Conservation (phyloP, 2,888 invertebrate species). For the Seladonia tumulorum region DNA sequence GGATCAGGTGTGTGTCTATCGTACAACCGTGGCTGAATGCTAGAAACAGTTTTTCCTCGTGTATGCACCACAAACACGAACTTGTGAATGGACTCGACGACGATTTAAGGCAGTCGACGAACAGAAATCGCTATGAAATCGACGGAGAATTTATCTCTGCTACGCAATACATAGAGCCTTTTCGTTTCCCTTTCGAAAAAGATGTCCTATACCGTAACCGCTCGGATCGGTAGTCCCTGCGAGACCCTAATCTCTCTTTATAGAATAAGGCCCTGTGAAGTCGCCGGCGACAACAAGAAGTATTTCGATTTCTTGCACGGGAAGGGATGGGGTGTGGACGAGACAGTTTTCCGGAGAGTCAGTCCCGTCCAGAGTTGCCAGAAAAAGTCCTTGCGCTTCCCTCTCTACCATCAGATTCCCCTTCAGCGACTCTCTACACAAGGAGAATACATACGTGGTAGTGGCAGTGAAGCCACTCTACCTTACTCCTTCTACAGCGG, state of each 20-base stretch:
- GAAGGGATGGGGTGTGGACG: background rate
- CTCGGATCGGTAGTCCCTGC: background rate
- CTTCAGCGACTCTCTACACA: too few relatives aligned
- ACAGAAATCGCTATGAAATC: constrained; percentile 62
- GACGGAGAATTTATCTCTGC: constrained; percentile 38
- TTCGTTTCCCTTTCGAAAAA: background rate
- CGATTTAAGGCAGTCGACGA: constrained; percentile 54
- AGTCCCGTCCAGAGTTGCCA: background rate
- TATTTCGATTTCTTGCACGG: background rate
- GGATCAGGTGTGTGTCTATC: constrained; percentile 11
- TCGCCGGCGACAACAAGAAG: background rate
- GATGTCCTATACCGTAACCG: background rate
- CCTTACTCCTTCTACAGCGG: too few relatives aligned
- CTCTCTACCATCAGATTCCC: background rate
- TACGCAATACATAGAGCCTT: constrained; percentile 22
- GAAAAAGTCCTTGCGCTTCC: constrained; percentile 24
- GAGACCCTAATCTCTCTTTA: background rate
- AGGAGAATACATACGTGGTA: too few relatives aligned
- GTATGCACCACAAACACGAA: constrained; percentile 26
- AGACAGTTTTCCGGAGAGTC: background rate
- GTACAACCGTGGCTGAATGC: constrained; percentile 16
- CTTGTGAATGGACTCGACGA: constrained; percentile 34
- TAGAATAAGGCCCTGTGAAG: background rate
- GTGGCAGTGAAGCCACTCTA: too few relatives aligned
- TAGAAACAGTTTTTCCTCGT: constrained; percentile 35